Base-by-base conservation (phyloP, 2,888 invertebrate genomes). In the Limnephilus auricula region DNA sequence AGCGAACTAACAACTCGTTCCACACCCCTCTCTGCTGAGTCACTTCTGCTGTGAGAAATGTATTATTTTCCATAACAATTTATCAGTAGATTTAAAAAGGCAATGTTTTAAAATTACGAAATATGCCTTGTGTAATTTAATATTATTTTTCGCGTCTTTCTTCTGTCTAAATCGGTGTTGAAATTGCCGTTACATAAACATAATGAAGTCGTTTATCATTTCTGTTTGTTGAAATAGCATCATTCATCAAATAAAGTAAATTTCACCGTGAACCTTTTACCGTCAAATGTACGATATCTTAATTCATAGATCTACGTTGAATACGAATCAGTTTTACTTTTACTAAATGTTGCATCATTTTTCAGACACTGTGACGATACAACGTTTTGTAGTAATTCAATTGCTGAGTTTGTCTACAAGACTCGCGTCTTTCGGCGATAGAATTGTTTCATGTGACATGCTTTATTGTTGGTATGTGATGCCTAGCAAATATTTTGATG, bases 31-130 rank as follows among this genome's bases (percentile, higher is more conserved):
- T 80, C 37, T 40, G 79, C 80, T 89, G 80, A 80, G 34, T 90
- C 90, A 84, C 79, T 88, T 65, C 32, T 78, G 87, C 37, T 79
- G 37, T 78, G 87, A 88, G 87, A 88, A 88, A 88, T 88, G 87
- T 79, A 32, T 78, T n/a, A 88, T 88, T 88, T 78, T 88, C 78
- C 37, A 78, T 88, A 78, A 25, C 78, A 78, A 88, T 88, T 88
- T 88, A 88, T 88, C 87, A 78, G 87, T 78, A 45, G 50, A 40
- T 86, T 86, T 86, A 65, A 65, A 85, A 31, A 34, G 34, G 34
- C 34, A 10, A 82, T 85, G 37, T 84, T 84, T 84, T 84, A 37
- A 37, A 31, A 87, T 78, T 65, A 65, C 65, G 65, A 87, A 78
- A 87, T 87, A 31, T 87, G 25, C 31, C 40, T 40, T 37, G 31